Evolutionary conservation across 92 coral and sea anemone species (phyloP), one percentile per base, ranked within the genome.

Genomic region (Anthopleura xanthogrammica): DNA sequence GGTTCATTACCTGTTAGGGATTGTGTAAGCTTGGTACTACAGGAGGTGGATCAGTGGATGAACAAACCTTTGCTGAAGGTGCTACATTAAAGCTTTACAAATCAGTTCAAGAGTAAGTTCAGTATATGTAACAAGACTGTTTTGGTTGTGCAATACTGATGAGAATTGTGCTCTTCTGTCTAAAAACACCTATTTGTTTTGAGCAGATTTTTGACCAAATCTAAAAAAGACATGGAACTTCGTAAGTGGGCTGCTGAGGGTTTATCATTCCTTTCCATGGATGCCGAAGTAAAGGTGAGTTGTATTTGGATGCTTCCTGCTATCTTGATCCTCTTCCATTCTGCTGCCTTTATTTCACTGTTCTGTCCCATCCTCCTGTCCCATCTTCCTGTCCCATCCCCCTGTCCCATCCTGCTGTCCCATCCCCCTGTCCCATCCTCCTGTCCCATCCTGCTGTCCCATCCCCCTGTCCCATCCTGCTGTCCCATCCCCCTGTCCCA

Each of bases 191-290:
- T 24, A 36, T 13, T 76, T 64, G 16, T 43, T 41, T 57, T 72
- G 16, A 72, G 11, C 71, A 95, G 98, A 58, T 95, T 88, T 82
- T 88, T 95, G 75, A 88, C 84, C 22, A 92, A 91, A 81, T 91
- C 98, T 9, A 88, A 90, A 81, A 91, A 92, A 29, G 98, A 95
- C 41, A 92, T 89, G 88, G 98, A 94, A 36, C 79, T 90, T 40
- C 94, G 98, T 1, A 92, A 94, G 74, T 95, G 98, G 98, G 95
- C 98, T 11, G 92, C 98, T 2, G 98, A 95, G 79, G 98, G 95
- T 6, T 80, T 95, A 75, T 95, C 98, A 0, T 95, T 92, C 77
- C 87, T 95, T 7, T 88, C 96, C 3, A 92, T 95, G 95, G 98
- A 95, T 54, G 98, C 98, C 48, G 96, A 95, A 54, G 98, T 95